Base-by-base conservation (phyloP, 2,888 invertebrate species). In the Ashinkailepas kermadecensis region DNA sequence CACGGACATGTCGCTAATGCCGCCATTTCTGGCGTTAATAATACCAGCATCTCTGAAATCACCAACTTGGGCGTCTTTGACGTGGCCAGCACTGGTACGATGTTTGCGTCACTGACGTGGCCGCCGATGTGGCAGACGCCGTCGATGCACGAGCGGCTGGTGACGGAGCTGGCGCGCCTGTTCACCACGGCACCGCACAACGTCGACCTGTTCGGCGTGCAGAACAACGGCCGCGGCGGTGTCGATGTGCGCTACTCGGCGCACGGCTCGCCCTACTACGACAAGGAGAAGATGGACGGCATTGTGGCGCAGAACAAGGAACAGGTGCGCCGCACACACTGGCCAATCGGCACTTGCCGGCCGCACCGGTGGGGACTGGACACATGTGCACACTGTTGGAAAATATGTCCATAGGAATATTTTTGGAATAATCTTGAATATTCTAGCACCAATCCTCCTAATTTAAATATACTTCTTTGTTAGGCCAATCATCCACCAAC, bases 121-220 rank as follows among this genome's bases (percentile, higher is more conserved):
- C 18, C 54, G 3, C 18, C 18, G 59, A 11, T 15, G 59, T 18
- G 18, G 12, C 78, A 78, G 78, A 58, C 57, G n/a, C 78, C 78
- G 11, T 79, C 79, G 13, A 58, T 58, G 79, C 25, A 79, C 79
- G 58, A 57, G 58, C 79, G 79, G 0, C 25, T 79, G 23, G 58
- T 79, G 23, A 13, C 6, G 58, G 88, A 90, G 80, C 87, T 95
- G 81, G 91, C 95, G 0, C 88, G 90, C 83, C 90, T 94, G 80
- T 91, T 96, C 85, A 94, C 94, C 86, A 92, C 93, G 0, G 93
- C 93, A 0, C 87, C 91, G 82, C 91, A 93, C 80, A 95, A 96
- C 86, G 94, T 99, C 0, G 96, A 97, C 86, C 93, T 99, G 0
- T 97, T 99, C 87, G 97, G 97, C 0, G 94, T 98, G 1, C 90